A percentile compares a stretch with the other conserved stretches of the same genome.
Conservation (phyloP, 2,797 vertebrate genomes). For the Pitangus sulphuratus region DNA sequence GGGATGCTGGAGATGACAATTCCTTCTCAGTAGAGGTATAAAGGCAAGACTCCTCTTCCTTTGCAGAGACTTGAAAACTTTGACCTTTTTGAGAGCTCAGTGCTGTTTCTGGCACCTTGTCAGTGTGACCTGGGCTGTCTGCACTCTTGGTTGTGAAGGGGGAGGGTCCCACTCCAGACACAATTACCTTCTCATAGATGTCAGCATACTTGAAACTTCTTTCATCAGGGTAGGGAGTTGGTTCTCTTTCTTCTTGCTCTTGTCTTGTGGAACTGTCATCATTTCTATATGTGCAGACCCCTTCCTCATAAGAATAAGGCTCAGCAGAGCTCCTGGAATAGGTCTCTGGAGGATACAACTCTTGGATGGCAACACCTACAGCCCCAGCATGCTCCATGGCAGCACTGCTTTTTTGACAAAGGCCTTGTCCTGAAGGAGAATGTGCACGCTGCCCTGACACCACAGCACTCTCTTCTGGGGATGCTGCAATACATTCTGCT, state of each 20-base stretch:
- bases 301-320: constrained; percentile 75
- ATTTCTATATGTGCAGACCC: neutral
- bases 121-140: neutral
- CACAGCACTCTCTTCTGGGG: constrained; percentile 32
- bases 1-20: constrained; percentile 77
- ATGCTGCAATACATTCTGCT: constrained; percentile 18
- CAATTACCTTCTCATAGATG: constrained; percentile 84
- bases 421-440: constrained; percentile 41
- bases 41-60: constrained; percentile 79
- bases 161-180: constrained; percentile 65
- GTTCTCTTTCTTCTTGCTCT: constrained; percentile 88
- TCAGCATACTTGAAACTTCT: constrained; percentile 94
- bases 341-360: constrained; percentile 63
- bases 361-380: constrained; percentile 73
- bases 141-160: constrained; percentile 42
- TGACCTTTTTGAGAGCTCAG: constrained; percentile 11
- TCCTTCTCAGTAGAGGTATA: constrained; percentile 79
- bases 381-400: constrained; percentile 63
- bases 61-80: constrained; percentile 71
- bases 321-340: constrained; percentile 74
- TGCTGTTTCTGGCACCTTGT: neutral
- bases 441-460: constrained; percentile 30
- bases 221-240: constrained; percentile 93
- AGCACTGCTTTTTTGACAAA: constrained; percentile 49
- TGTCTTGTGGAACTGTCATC: constrained; percentile 49